Evolutionary conservation across 2,888 invertebrate genomes (phyloP).

Genomic region (Catocala nupta): DNA sequence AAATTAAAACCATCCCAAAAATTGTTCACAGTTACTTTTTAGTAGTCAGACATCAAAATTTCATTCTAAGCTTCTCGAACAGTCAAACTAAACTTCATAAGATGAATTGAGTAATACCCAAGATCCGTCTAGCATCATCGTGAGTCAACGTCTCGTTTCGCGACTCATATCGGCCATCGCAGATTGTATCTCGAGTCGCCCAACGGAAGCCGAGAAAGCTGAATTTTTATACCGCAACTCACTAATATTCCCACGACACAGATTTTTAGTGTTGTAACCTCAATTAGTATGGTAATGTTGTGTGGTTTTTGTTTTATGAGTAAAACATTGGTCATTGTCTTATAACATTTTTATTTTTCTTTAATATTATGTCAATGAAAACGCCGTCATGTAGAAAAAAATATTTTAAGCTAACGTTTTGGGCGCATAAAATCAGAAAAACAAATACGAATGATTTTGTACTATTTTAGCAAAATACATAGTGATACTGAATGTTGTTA

Average conservation of each 20-base stretch:
- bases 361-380: background rate
- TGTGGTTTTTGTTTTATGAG: constrained; percentile 23
- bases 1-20: background rate
- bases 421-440: too few species aligned
- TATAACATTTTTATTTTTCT: background rate
- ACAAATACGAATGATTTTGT: too few species aligned
- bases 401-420: too few species aligned
- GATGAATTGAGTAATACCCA: constrained; percentile 48
- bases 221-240: constrained; percentile 77
- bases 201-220: constrained; percentile 83
- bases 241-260: constrained; percentile 76
- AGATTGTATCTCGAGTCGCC: constrained; percentile 75
- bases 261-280: constrained; percentile 53
- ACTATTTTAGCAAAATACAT: too few species aligned
- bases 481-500: too few species aligned
- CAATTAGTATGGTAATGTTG: constrained; percentile 17
- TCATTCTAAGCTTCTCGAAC: background rate
- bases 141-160: constrained; percentile 64
- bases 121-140: constrained; percentile 52
- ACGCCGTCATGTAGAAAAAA: background rate
- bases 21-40: too few species aligned
- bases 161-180: constrained; percentile 74
- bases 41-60: background rate
- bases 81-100: constrained; percentile 12
- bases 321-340: background rate